A percentile compares a stretch with the other conserved stretches of the same genome.
Evolutionary conservation across 2,797 vertebrate species (phyloP).

Genomic region (Phataginus tetradactyla): DNA sequence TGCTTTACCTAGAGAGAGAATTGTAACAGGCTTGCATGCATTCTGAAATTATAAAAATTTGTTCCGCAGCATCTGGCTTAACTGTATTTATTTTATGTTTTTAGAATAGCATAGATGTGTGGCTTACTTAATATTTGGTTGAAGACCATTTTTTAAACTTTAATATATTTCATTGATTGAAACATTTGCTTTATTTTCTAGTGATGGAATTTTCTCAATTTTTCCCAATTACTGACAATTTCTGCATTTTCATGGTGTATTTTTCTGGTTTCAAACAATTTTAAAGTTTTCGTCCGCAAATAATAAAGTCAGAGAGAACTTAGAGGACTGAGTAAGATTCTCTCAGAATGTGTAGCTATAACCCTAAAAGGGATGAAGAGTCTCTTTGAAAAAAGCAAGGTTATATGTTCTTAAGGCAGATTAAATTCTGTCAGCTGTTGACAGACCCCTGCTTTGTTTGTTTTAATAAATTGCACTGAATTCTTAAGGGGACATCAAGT

Average conservation of each 20-base stretch:
- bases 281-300: slow-evolving; percentile 6
- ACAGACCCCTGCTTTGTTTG: not conserved
- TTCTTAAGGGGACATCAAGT: not conserved
- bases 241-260: not conserved
- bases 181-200: slow-evolving; percentile 18
- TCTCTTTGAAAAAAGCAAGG: slow-evolving; percentile 35
- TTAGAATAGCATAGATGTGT: not conserved
- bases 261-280: not conserved
- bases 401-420: not conserved
- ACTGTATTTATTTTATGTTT: slow-evolving; percentile 20
- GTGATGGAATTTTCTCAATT: not conserved
- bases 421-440: not conserved
- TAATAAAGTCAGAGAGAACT: not conserved
- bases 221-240: not conserved
- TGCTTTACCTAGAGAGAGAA: slow-evolving; percentile 26
- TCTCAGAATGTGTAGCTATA: not conserved
- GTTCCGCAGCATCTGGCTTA: not conserved
- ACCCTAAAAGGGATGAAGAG: not conserved
- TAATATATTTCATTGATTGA: not conserved
- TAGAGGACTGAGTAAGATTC: not conserved
- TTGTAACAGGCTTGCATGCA: not conserved
- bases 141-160: not conserved
- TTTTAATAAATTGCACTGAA: not conserved
- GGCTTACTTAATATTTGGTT: not conserved
- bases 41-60: slow-evolving; percentile 28